These are phyloP conservation scores for Pteropus rufus DNA, from an alignment of 2,797 vertebrate species.

Conservation along the genomic window DNA sequence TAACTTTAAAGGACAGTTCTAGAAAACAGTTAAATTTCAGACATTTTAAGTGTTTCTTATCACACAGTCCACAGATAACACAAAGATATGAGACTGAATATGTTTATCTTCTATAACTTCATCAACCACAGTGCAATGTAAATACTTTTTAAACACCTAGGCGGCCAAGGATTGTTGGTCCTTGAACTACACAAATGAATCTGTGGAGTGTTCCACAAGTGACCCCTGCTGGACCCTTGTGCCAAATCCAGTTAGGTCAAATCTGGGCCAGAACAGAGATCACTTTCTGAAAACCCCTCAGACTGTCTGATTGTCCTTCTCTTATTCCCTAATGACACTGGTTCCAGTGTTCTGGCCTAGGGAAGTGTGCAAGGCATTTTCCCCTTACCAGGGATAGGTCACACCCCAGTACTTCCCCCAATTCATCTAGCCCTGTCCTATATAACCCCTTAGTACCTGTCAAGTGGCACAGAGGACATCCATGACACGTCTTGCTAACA, in stretches of 20 bases:
- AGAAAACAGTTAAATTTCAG: not conserved
- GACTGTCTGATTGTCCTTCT: not conserved
- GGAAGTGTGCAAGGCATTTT: not conserved
- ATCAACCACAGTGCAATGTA: not conserved
- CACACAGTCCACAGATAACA: not conserved
- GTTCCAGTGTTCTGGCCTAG: not conserved
- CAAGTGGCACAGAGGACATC: not conserved
- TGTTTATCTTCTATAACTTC: not conserved
- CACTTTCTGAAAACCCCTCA: not conserved
- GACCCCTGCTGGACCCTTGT: not conserved
- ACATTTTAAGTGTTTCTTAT: constrained; percentile 9
- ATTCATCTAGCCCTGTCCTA: not conserved
- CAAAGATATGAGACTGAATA: not conserved
- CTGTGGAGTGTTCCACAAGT: not conserved
- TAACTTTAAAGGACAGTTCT: not conserved
- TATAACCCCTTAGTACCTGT: not conserved
- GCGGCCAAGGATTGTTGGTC: not conserved
- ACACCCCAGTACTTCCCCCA: not conserved
- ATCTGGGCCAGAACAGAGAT: not conserved
- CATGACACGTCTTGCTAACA: not conserved
- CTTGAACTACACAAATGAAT: not conserved
- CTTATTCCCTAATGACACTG: not conserved
- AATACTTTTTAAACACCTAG: not conserved
- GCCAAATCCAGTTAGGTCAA: not conserved
- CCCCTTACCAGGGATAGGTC: not conserved